Evolutionary conservation across 2,888 invertebrate genomes (phyloP), one percentile per base, ranked within the genome.

Genomic region (Philereme transversata): DNA sequence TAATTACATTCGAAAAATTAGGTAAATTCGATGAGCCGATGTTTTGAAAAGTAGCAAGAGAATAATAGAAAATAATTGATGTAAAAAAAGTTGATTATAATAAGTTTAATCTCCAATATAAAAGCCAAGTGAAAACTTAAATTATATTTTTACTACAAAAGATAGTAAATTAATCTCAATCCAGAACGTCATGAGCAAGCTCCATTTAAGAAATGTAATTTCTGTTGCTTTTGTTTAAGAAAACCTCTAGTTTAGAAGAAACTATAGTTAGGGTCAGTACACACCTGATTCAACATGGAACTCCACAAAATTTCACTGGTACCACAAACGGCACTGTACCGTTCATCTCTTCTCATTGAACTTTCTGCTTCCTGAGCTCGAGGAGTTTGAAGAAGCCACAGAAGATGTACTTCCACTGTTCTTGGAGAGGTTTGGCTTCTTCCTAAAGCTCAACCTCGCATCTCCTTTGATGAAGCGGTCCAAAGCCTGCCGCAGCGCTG

Each of bases 401-500:
- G 81, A 80, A 60, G 88, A 82, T 0, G 88, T 87, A 0, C 89
- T 83, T 4, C 82, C 82, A 66, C 78, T 78, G 62, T 78, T 80
- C 61, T 80, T 82, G 5, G 82, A 74, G 41, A 84, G 65, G 11
- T 72, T 73, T 11, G 81, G 81, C 72, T 89, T 90, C 78, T 80
- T 86, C 51, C 81, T 82, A 70, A 91, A 90, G 71, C 86, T 88
- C 3, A 87, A 72, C 50, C 85, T 80, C 8, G 87, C 79, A 50
- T 93, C 93, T n/a, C 93, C 93, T 53, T 69, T 74, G 68, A 95
- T 87, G 64, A 95, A 86, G 62, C 93, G 93, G 79, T 95, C 95
- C 74, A 95, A 86, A 75, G 94, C 93, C 78, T 95, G 95, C 72
- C 95, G 92, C 78, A 95, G 90, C 58, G 94, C 94, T 10, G 95